These are phyloP conservation scores for Xiphophorus hellerii DNA, from an alignment of 2,113 vertebrate genomes.

Conservation along the genomic window DNA sequence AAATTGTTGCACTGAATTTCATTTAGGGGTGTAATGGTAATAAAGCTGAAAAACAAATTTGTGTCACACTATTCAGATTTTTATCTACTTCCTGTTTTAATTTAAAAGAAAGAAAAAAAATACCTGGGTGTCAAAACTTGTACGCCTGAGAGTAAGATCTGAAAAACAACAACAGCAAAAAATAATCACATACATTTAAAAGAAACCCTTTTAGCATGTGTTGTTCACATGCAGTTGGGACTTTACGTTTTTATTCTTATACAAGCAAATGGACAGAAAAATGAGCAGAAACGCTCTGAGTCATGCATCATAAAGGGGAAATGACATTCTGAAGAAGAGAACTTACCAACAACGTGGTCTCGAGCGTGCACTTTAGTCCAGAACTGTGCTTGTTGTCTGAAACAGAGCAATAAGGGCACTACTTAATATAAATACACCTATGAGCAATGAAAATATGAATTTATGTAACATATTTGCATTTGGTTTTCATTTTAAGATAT, in stretches of 20 bases:
- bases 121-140: conserved; percentile 61
- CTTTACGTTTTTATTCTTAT: not conserved
- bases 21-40: not conserved
- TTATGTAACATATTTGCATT: not conserved
- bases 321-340: not conserved
- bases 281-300: not conserved
- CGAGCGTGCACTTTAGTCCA: conserved; percentile 69
- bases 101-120: too few species aligned
- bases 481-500: not conserved
- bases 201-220: not conserved
- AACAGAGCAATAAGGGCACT: conserved; percentile 9
- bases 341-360: conserved; percentile 75
- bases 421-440: not conserved
- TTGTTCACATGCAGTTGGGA: not conserved
- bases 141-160: conserved; percentile 65
- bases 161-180: conserved; percentile 9
- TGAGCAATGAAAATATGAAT: not conserved
- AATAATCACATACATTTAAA: conserved; percentile 1
- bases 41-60: not conserved
- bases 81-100: not conserved
- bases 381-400: conserved; percentile 71
- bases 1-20: not conserved
- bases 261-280: not conserved
- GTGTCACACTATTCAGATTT: too few species aligned
- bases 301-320: not conserved